A percentile compares a stretch with the other conserved stretches of the same genome.
These are phyloP conservation scores for Drosophila mojavensis DNA, from an alignment of 1,140 invertebrate species.

Conservation along the genomic window DNA sequence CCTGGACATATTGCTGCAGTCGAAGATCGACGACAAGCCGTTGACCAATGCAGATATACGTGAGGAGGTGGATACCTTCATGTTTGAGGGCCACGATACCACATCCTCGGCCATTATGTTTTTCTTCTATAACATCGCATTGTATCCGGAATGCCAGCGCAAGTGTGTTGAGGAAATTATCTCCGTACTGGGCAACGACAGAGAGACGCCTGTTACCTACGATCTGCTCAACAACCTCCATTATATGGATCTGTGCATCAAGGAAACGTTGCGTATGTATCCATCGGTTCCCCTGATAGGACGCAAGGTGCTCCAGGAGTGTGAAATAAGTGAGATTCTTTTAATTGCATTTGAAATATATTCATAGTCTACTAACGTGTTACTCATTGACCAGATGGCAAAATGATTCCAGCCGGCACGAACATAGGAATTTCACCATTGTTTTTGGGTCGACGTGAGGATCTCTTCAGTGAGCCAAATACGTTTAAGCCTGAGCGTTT, in stretches of 20 bases:
- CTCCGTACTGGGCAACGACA: conserved; percentile 84
- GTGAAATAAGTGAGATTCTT: conserved; percentile 69
- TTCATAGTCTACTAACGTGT: not conserved
- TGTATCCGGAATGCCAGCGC: conserved; percentile 84
- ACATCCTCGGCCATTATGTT: conserved; percentile 87
- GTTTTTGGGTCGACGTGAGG: conserved; percentile 85
- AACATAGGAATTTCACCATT: conserved; percentile 85
- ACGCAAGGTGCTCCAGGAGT: conserved; percentile 85
- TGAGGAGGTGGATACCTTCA: conserved; percentile 90
- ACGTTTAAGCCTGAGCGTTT: conserved; percentile 90
- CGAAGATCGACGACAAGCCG: conserved; percentile 85
- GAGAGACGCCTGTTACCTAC: conserved; percentile 83
- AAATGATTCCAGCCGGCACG: conserved; percentile 84
- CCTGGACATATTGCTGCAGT: conserved; percentile 89
- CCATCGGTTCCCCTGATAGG: conserved; percentile 88
- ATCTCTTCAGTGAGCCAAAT: conserved; percentile 87
- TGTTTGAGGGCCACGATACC: conserved; percentile 93
- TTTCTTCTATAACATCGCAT: conserved; percentile 85
- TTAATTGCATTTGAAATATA: not conserved
- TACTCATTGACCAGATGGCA: conserved; percentile 78
- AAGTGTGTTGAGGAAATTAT: conserved; percentile 83
- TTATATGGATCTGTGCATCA: conserved; percentile 87
- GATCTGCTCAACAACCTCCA: conserved; percentile 86
- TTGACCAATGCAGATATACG: conserved; percentile 87
- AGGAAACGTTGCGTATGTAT: conserved; percentile 87